Base-by-base conservation (phyloP, 92 coral and sea anemone genomes). In the Hydrozoanthus gracilis region DNA sequence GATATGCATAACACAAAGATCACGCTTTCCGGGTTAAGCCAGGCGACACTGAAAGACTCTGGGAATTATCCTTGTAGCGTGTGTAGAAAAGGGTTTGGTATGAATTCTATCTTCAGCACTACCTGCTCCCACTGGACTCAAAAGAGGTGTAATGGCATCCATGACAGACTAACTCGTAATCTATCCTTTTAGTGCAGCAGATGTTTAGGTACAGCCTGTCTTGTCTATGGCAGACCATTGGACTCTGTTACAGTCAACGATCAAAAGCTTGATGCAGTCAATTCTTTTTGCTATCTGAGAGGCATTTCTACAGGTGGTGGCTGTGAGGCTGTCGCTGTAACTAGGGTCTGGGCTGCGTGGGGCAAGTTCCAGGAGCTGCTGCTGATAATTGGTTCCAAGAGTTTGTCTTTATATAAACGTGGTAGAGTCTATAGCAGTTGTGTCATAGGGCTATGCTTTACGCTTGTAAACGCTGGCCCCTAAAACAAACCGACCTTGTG, bases 401-500 rank as follows among this genome's bases (percentile, higher is more conserved):
- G 39, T 27, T 27, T 27, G 39, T 27, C 39, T 27, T 86, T 27
- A 27, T 27, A 27, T 2, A 27, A 0, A 27, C 39, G 39, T 0
- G 39, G 39, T 0, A 27, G 39, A 27, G 39, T 27, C 39, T 27
- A 27, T 27, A 27, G 39, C 39, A 27, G 39, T 27, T 27, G 39
- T 27, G 39, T 27, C 39, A 27, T 0, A 27, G 39, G 39, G 39
- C 39, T 27, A 27, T 0, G 39, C 77, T 87, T 14, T 87, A 87
- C 68, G 86, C 47, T 8, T 47, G 86, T 78, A 86, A 87, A 73
- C 46, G 77, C 84, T 87, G 89, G 89, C 68, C 83, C 61, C 74
- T 86, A 44, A 86, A 49, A 51, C 73, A 49, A 50, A 60, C 16
- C 16, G 89, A 86, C 52, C 71, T 76, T 58, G 86, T 39, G 39